Conservation (phyloP, 2,888 invertebrate species). For the Ochropacha duplaris region DNA sequence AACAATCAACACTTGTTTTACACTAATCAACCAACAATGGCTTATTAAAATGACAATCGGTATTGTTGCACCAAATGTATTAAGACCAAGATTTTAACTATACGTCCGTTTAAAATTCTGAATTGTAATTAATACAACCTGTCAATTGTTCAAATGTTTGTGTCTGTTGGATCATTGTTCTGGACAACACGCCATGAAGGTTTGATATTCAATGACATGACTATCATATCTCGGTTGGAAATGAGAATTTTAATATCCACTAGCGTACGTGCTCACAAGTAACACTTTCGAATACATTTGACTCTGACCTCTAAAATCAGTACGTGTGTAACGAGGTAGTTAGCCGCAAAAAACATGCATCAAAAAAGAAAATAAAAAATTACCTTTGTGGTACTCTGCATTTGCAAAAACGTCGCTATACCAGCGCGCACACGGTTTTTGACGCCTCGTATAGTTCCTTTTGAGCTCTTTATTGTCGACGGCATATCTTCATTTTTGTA, state of each 20-base stretch:
- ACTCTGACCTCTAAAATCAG: conserved; percentile 71
- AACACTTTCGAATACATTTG: conserved; percentile 69
- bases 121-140: conserved; percentile 57
- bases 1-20: conserved; percentile 37
- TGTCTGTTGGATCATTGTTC: conserved; percentile 51
- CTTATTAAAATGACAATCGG: conserved; percentile 44
- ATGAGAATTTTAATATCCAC: conserved; percentile 54
- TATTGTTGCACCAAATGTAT: conserved; percentile 29
- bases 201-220: conserved; percentile 49
- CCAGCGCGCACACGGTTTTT: conserved; percentile 97
- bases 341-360: conserved; percentile 34
- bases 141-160: conserved; percentile 55
- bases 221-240: conserved; percentile 32
- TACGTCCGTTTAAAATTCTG: conserved; percentile 61
- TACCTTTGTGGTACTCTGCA: conserved; percentile 92
- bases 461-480: conserved; percentile 93
- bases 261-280: conserved; percentile 45
- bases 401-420: conserved; percentile 96
- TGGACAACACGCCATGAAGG: conserved; percentile 58
- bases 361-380: conserved; percentile 60
- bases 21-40: conserved; percentile 40
- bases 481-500: conserved; percentile 84
- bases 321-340: conserved; percentile 65
- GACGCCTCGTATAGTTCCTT: conserved; percentile 96
- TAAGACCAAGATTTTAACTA: conserved; percentile 24